Conservation (phyloP, 2,797 vertebrate genomes). For the Gorsachius magnificus region DNA sequence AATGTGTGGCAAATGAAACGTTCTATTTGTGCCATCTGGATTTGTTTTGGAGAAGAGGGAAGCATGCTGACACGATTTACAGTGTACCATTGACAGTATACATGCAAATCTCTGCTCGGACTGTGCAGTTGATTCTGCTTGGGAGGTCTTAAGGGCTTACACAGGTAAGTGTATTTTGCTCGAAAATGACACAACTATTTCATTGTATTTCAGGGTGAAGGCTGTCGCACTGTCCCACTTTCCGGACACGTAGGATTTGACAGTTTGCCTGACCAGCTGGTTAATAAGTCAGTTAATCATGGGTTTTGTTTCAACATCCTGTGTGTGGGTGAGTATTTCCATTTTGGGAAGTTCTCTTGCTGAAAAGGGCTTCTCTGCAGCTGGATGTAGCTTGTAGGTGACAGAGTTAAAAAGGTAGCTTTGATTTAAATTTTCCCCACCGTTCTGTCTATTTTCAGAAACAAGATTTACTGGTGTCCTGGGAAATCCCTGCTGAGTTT, state of each 20-base stretch:
- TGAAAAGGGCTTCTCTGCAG: conserved; percentile 60
- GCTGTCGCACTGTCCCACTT: conserved; percentile 90
- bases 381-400: conserved; percentile 59
- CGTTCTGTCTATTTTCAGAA: conserved; percentile 14
- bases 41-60: not conserved
- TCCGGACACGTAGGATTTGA: conserved; percentile 98
- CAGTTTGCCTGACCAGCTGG: conserved; percentile 99
- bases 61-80: not conserved
- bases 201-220: conserved; percentile 85
- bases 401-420: conserved; percentile 56
- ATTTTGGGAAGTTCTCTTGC: conserved; percentile 69
- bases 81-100: not conserved
- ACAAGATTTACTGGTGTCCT: conserved; percentile 6
- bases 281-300: conserved; percentile 98
- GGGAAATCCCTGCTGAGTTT: conserved; percentile 18
- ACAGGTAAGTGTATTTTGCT: not conserved
- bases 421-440: conserved; percentile 27
- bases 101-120: not conserved
- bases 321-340: conserved; percentile 94
- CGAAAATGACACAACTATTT: not conserved
- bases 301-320: conserved; percentile 99
- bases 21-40: not conserved
- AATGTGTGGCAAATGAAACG: not conserved
- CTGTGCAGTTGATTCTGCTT: not conserved
- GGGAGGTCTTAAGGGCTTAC: not conserved